A percentile compares a stretch with the other conserved stretches of the same genome.
Conservation (phyloP, 2,113 vertebrate genomes). For the Pteruthius melanotis region DNA sequence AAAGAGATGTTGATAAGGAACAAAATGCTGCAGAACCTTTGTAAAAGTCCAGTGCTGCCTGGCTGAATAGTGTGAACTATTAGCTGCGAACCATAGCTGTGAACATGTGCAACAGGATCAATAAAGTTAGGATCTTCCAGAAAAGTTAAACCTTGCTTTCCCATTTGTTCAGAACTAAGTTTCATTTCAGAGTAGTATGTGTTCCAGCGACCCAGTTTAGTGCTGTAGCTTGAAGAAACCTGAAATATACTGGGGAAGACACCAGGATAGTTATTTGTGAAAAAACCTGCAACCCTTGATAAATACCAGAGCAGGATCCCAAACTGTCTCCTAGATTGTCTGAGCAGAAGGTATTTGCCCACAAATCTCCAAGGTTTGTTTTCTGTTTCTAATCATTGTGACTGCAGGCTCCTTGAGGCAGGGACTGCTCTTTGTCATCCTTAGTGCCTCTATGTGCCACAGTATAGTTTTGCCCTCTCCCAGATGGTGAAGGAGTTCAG, state of each 20-base stretch:
- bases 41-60: not conserved
- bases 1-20: not conserved
- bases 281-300: not conserved
- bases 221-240: not conserved
- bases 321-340: not conserved
- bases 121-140: not conserved
- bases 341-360: slow-evolving; percentile 28
- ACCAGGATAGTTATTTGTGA: not conserved
- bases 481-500: not conserved
- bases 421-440: slow-evolving; percentile 47
- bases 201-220: not conserved
- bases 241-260: not conserved
- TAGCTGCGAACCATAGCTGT: not conserved
- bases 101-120: not conserved
- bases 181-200: not conserved
- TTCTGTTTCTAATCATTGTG: slow-evolving; percentile 12
- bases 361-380: slow-evolving; percentile 9
- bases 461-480: not conserved
- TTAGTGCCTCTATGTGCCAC: rapidly evolving
- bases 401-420: not conserved
- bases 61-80: not conserved
- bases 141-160: not conserved
- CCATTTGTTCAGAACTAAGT: not conserved
- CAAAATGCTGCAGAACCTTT: not conserved
- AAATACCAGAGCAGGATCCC: slow-evolving; percentile 33